A percentile compares a stretch with the other conserved stretches of the same genome.
Evolutionary conservation across 2,888 invertebrate genomes (phyloP).

Genomic region (Drosophila koepferae): DNA sequence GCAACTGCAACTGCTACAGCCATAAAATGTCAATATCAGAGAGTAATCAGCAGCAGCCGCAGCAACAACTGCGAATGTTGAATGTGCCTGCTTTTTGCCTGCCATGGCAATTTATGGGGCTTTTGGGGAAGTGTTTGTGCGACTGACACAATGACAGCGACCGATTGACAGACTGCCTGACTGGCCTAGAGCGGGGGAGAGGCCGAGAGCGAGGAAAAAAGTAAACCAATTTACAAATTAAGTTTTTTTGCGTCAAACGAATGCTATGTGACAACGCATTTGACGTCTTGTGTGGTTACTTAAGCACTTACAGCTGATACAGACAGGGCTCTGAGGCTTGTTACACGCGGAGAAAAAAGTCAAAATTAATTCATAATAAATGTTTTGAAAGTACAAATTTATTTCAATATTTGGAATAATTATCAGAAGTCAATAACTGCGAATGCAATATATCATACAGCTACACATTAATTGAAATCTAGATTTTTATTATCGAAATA

Average conservation of each 20-base stretch:
- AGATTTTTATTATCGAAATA: background rate
- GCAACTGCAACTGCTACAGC: slow-evolving; percentile 28
- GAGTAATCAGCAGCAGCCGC: slow-evolving; percentile 58
- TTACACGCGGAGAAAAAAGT: background rate
- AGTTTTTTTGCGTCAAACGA: slow-evolving; percentile 46
- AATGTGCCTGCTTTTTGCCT: slow-evolving; percentile 37
- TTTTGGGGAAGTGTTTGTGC: slow-evolving; percentile 55
- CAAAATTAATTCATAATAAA: background rate
- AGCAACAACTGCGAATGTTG: slow-evolving; percentile 32
- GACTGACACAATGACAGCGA: slow-evolving; percentile 58
- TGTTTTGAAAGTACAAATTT: background rate
- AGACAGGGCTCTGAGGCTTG: background rate
- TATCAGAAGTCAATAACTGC: too few relatives aligned
- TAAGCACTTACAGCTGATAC: background rate
- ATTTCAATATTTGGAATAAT: too few relatives aligned
- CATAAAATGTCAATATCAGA: slow-evolving; percentile 74
- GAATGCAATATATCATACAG: background rate
- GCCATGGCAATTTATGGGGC: slow-evolving; percentile 40
- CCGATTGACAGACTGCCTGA: slow-evolving; percentile 37
- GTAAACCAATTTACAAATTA: slow-evolving; percentile 76
- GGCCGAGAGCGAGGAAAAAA: slow-evolving; percentile 8
- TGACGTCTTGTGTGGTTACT: slow-evolving; percentile 19
- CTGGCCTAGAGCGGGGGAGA: slow-evolving; percentile 21
- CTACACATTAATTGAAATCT: background rate
- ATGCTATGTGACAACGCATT: slow-evolving; percentile 47